Percentiles rank a stretch among this genome's conserved stretches.
phyloP scores from a whole-genome alignment of 2,113 vertebrate genomes.

The Silurus asotus region DNA sequence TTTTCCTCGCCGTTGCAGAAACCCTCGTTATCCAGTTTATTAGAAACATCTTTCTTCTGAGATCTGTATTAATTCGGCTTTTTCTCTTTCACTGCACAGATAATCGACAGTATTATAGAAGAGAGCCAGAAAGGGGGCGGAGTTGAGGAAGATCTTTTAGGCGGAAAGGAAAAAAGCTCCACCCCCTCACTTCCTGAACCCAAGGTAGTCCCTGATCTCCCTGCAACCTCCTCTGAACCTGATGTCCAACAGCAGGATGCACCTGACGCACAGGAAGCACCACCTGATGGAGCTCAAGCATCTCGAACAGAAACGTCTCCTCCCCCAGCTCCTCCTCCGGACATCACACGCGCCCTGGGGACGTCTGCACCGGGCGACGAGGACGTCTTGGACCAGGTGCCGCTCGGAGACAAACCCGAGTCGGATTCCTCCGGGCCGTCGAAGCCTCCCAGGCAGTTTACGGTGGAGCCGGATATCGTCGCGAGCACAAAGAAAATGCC shows the following conservation, averaged over 20 bases:
- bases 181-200: not conserved
- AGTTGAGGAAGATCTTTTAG: slow-evolving; percentile 75
- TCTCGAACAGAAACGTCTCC: slow-evolving; percentile 59
- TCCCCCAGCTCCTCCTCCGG: slow-evolving; percentile 63
- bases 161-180: slow-evolving; percentile 22
- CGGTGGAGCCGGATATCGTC: slow-evolving; percentile 92
- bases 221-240: not conserved
- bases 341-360: slow-evolving; percentile 72
- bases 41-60: too few relatives aligned
- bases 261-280: slow-evolving; percentile 48
- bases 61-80: not conserved
- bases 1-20: not conserved
- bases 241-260: slow-evolving; percentile 70
- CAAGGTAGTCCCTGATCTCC: not conserved
- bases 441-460: slow-evolving; percentile 88
- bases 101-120: slow-evolving; percentile 97
- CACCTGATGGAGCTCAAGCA: slow-evolving; percentile 23
- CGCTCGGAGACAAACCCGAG: slow-evolving; percentile 63
- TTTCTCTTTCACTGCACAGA: slow-evolving; percentile 68
- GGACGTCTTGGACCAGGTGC: slow-evolving; percentile 74
- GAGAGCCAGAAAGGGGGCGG: slow-evolving; percentile 85
- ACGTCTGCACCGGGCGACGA: slow-evolving; percentile 9
- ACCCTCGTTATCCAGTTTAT: too few relatives aligned
- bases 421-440: slow-evolving; percentile 77
- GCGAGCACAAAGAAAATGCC: slow-evolving; percentile 95